Base-by-base conservation (phyloP, 92 coral and sea anemone species). In the Phenganax subtilis region DNA sequence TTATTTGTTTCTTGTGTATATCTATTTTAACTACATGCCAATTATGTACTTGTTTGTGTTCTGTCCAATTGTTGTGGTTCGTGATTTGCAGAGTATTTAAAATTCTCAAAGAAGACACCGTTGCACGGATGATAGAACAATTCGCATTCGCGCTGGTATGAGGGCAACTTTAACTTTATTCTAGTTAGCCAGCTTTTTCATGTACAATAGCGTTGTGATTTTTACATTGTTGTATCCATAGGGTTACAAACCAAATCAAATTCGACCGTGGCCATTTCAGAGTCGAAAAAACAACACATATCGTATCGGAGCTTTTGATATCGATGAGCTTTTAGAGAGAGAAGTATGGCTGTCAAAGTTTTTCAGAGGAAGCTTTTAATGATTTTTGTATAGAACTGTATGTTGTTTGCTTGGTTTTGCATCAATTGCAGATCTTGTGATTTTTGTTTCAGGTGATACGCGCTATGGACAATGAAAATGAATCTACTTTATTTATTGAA, bases 231-330 rank as follows among this genome's bases (percentile, higher is more conserved):
- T 17, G 44, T 68, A 31, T 57, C 20, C 64, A 28, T 83, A 89
- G 98, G 98, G 98, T 44, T 94, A 92, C 79, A 93, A 97, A 56
- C 90, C 84, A 12, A 77, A 92, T 85, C 97, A 94, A 85, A 89
- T 94, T 76, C 88, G 98, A 62, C 96, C 92, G 7, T 94, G 98
- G 98, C 98, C 97, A 6, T 87, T 94, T 67, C 98, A 92, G 84
- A 90, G 87, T 58, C 82, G 98, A 68, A 89, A 94, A 52, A 94
- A 94, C 72, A 93, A 93, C 57, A 94, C 98, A 12, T 84, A 89
- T 59, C 91, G 98, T 53, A 93, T 97, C 10, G 89, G 93, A 54
- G 62, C 89, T 31, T 66, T 90, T 60, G 97, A 94, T 57, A 74
- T 92, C 47, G 96, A 92, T 31, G 83, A 74, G 17, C 83, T 67